Conservation (phyloP, 2,888 invertebrate species). For the Patella depressa region DNA sequence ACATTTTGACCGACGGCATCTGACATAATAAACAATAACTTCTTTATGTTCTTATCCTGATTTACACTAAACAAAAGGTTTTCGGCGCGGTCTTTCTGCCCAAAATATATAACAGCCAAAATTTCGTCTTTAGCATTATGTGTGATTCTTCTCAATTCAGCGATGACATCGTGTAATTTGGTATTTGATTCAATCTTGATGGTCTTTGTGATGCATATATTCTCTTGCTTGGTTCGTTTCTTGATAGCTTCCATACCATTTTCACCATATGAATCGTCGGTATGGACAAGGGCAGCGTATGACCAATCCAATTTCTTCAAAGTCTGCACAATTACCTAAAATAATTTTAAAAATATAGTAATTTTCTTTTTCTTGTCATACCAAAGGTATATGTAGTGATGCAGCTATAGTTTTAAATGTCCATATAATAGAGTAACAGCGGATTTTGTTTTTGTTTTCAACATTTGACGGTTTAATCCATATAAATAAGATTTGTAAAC, state of each 20-base stretch:
- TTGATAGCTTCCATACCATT: constrained; percentile 33
- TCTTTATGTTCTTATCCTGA: not conserved
- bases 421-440: no score
- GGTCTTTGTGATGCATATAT: constrained; percentile 50
- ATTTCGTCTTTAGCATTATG: constrained; percentile 33
- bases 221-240: constrained; percentile 37
- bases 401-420: no score
- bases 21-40: constrained; percentile 51
- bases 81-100: constrained; percentile 36
- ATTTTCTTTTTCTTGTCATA: no score
- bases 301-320: constrained; percentile 50
- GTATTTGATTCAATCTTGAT: constrained; percentile 1
- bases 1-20: constrained; percentile 47
- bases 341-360: not conserved
- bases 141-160: constrained; percentile 29
- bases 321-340: constrained; percentile 51
- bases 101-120: constrained; percentile 55
- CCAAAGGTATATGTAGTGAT: no score
- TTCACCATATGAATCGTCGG: constrained; percentile 48
- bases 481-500: no score
- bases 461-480: no score
- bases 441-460: no score
- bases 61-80: constrained; percentile 30
- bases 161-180: constrained; percentile 13
- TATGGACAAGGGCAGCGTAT: constrained; percentile 53